Conservation (phyloP, 2,113 vertebrate species). For the Rhagologus leucostigma region DNA sequence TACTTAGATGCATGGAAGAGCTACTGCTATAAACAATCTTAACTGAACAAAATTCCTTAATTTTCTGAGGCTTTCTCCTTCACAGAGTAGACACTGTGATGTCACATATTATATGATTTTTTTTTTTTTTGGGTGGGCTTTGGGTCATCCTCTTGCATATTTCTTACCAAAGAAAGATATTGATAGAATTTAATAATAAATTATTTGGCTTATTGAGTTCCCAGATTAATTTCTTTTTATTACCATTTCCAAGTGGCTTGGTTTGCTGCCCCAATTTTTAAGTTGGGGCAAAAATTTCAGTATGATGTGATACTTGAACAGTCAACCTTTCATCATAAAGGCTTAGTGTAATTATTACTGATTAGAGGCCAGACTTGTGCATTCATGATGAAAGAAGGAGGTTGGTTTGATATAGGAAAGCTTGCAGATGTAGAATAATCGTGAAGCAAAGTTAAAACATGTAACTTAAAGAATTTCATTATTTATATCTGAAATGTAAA, state of each 20-base stretch:
- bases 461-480: constrained; percentile 54
- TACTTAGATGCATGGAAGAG: constrained; percentile 32
- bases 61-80: constrained; percentile 62
- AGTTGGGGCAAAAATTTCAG: constrained; percentile 29
- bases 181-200: constrained; percentile 54
- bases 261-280: constrained; percentile 13
- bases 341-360: constrained; percentile 54
- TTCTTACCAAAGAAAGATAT: constrained; percentile 57
- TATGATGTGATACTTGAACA: constrained; percentile 50
- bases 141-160: constrained; percentile 23
- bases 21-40: constrained; percentile 40
- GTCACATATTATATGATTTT: constrained; percentile 32
- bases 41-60: constrained; percentile 55
- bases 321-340: constrained; percentile 39
- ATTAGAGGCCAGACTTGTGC: constrained; percentile 50
- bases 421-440: constrained; percentile 54
- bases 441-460: constrained; percentile 39
- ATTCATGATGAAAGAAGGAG: constrained; percentile 29
- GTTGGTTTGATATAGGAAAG: constrained; percentile 55
- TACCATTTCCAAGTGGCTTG: constrained; percentile 51
- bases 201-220: constrained; percentile 53
- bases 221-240: constrained; percentile 39
- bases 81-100: constrained; percentile 65
- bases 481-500: constrained; percentile 66
- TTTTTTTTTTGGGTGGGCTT: not conserved